These are phyloP conservation scores for Drosophila guanche DNA, from an alignment of 1,140 invertebrate genomes.

Conservation along the genomic window DNA sequence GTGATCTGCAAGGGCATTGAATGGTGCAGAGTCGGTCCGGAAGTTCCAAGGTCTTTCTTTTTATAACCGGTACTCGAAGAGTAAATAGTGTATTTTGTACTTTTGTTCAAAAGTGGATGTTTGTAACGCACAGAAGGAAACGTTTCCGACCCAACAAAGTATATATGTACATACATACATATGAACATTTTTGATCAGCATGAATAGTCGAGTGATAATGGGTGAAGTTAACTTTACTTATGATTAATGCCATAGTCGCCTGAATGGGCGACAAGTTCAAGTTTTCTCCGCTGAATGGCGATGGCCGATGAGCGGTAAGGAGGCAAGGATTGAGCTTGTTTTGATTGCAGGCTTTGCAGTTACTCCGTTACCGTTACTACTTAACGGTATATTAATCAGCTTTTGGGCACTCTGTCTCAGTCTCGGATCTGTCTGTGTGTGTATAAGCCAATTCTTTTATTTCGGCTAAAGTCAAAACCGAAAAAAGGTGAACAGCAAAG, in stretches of 20 bases:
- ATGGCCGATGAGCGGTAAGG: not conserved
- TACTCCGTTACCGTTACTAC: constrained; percentile 18
- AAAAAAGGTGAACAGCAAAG: constrained; percentile 49
- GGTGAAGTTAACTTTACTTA: constrained; percentile 29
- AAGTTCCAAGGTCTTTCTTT: no score
- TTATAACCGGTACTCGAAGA: no score
- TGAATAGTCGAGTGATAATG: no score
- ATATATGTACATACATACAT: no score
- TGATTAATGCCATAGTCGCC: constrained; percentile 35
- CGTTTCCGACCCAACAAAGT: no score
- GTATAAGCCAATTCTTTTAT: constrained; percentile 50
- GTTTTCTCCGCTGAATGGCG: not conserved
- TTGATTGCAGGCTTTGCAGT: constrained; percentile 23
- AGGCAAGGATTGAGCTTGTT: constrained; percentile 24
- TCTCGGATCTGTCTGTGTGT: constrained; percentile 24
- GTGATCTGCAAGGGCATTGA: no score
- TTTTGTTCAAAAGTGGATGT: no score
- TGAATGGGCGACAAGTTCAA: constrained; percentile 37
- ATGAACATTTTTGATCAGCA: no score
- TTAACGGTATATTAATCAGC: constrained; percentile 55
- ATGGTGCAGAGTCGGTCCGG: no score
- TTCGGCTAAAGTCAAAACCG: constrained; percentile 58
- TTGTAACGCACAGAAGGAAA: no score
- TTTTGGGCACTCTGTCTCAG: constrained; percentile 1
- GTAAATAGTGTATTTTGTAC: no score